Conservation (phyloP, 2,113 vertebrate genomes). For the Tautogolabrus adspersus region DNA sequence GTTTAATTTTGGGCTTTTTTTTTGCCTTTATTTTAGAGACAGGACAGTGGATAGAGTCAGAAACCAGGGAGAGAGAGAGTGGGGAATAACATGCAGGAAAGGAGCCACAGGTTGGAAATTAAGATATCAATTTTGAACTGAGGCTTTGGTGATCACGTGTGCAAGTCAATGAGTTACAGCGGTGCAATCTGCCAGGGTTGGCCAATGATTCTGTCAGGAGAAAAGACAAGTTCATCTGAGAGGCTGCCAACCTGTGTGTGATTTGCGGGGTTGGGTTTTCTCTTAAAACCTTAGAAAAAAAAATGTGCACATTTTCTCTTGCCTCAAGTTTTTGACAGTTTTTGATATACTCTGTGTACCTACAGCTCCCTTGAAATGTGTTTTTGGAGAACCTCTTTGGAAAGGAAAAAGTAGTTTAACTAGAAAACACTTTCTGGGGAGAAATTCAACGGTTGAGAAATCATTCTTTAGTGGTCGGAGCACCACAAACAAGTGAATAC, state of each 20-base stretch:
- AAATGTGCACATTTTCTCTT: background rate
- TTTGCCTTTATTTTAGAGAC: too few species aligned
- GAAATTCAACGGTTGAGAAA: background rate
- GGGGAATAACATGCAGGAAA: too few species aligned
- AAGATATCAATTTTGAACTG: background rate
- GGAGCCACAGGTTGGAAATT: too few species aligned
- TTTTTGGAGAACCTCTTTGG: background rate
- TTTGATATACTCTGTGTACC: background rate
- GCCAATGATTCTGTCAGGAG: background rate
- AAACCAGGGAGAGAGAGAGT: too few species aligned
- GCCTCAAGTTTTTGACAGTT: background rate
- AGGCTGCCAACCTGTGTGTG: background rate
- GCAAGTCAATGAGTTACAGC: too few species aligned
- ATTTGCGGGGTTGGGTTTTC: background rate
- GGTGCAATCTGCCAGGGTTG: too few species aligned
- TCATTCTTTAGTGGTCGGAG: background rate
- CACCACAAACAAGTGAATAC: background rate
- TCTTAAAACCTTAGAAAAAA: background rate
- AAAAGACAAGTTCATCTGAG: background rate
- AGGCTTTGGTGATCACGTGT: background rate
- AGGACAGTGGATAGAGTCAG: too few species aligned
- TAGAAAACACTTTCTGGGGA: background rate
- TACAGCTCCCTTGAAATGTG: background rate
- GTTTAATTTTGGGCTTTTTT: too few species aligned
- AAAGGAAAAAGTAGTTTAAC: background rate